phyloP scores from a whole-genome alignment of 2,797 vertebrate species.

The Perdix hodgsoniae region DNA sequence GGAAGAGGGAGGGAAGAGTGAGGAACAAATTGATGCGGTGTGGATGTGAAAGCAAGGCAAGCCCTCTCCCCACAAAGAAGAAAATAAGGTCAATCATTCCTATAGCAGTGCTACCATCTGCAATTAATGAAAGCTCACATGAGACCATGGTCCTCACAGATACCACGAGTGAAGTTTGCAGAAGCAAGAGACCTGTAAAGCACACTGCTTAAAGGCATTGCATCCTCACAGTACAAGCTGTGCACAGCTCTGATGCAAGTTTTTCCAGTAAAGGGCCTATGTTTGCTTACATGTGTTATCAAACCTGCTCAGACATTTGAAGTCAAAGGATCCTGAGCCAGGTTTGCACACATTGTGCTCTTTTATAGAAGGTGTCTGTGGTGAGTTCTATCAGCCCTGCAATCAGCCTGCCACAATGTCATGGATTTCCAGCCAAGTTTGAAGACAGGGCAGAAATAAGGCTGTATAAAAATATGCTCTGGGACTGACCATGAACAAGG shows the following conservation, averaged over 20 bases:
- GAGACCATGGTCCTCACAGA: not conserved
- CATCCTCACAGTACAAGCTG: not conserved
- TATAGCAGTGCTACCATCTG: not conserved
- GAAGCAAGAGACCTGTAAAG: not conserved
- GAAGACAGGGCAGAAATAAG: rapidly evolving
- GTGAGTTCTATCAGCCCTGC: not conserved
- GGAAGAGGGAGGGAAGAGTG: not conserved
- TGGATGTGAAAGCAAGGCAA: conserved; percentile 54
- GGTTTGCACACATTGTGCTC: not conserved
- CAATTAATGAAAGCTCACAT: not conserved
- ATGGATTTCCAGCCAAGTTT: not conserved
- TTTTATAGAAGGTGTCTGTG: not conserved
- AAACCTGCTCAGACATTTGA: not conserved
- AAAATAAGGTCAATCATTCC: not conserved
- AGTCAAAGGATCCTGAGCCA: not conserved
- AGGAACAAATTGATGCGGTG: not conserved
- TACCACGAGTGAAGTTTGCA: not conserved
- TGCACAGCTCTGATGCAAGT: not conserved
- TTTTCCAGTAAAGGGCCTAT: not conserved
- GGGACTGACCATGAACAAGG: not conserved
- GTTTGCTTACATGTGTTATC: not conserved
- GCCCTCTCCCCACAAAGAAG: not conserved
- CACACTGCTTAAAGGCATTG: not conserved
- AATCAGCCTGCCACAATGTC: not conserved
- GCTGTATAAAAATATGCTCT: not conserved